Percentiles rank a stretch among this genome's conserved stretches.
These are phyloP conservation scores for Nerophis lumbriciformis DNA, from an alignment of 2,113 vertebrate genomes.

Conservation along the genomic window DNA sequence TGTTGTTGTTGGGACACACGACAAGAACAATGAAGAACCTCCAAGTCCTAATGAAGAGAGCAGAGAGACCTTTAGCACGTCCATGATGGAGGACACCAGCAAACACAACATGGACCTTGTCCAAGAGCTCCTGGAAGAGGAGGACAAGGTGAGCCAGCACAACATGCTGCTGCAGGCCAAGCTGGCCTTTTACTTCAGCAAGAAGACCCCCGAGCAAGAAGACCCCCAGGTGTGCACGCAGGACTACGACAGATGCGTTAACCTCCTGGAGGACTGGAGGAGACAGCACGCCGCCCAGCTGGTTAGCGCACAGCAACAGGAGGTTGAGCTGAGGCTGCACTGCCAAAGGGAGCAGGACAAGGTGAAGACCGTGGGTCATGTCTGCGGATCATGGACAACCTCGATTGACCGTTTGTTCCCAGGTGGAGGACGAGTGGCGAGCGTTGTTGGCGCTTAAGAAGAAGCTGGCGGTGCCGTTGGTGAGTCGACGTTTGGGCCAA, in stretches of 20 bases:
- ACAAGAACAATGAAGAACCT: neutral
- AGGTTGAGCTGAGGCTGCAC: constrained; percentile 37
- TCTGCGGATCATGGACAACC: neutral
- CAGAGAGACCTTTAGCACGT: neutral
- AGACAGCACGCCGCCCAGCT: constrained; percentile 21
- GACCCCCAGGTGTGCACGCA: constrained; percentile 23
- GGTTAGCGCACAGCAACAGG: constrained; percentile 43
- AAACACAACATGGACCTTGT: constrained; percentile 9
- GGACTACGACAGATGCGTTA: constrained; percentile 62
- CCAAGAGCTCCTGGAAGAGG: constrained; percentile 55
- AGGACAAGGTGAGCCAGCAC: constrained; percentile 40
- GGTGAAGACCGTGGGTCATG: constrained; percentile 13
- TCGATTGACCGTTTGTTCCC: neutral
- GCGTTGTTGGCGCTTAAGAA: constrained; percentile 59
- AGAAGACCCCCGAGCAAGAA: constrained; percentile 37
- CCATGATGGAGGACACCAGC: neutral
- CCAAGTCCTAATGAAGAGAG: constrained; percentile 22
- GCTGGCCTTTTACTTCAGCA: constrained; percentile 62
- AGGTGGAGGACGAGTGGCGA: constrained; percentile 66
- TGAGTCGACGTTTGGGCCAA: constrained; percentile 49
- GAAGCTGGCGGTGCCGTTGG: constrained; percentile 47
- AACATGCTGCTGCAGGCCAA: constrained; percentile 64
- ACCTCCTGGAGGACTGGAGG: constrained; percentile 59
- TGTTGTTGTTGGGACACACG: constrained; percentile 3
- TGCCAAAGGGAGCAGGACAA: constrained; percentile 46